Conservation (phyloP, 2,888 invertebrate genomes). For the Gryllus longicercus region DNA sequence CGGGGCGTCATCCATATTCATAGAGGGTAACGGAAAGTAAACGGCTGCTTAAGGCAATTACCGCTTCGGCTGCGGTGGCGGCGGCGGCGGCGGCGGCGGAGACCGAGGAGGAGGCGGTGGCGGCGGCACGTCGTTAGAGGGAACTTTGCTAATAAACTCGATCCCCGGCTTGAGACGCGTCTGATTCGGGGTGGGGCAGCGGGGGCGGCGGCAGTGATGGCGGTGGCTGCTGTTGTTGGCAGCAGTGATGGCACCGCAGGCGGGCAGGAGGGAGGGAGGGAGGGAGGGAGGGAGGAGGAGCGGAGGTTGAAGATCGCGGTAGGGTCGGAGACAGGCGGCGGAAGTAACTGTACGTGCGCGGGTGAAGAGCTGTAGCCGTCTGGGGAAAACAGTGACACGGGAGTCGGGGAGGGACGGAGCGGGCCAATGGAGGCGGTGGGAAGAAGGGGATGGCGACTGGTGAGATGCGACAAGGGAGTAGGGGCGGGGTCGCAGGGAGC, state of each 20-base stretch:
- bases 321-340: not conserved
- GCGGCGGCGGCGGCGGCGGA: not conserved
- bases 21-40: constrained; percentile 1
- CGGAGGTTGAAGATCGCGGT: not conserved
- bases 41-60: constrained; percentile 2
- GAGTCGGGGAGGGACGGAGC: too few species aligned
- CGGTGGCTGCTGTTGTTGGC: too few species aligned
- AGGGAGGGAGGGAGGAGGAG: not conserved
- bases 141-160: constrained; percentile 17
- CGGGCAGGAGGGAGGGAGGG: not conserved
- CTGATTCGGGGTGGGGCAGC: not conserved
- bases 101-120: not conserved
- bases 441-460: too few species aligned
- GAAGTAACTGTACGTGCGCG: not conserved
- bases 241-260: too few species aligned
- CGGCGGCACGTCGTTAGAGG: not conserved
- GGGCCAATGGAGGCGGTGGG: too few species aligned
- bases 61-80: not conserved
- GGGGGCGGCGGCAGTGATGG: not conserved
- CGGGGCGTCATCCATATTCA: constrained; percentile 17
- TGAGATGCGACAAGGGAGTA: too few species aligned
- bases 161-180: not conserved
- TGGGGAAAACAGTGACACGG: too few species aligned
- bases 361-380: not conserved
- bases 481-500: too few species aligned